Conservation (phyloP, 2,113 vertebrate species). For the Lipophrys pholis region DNA sequence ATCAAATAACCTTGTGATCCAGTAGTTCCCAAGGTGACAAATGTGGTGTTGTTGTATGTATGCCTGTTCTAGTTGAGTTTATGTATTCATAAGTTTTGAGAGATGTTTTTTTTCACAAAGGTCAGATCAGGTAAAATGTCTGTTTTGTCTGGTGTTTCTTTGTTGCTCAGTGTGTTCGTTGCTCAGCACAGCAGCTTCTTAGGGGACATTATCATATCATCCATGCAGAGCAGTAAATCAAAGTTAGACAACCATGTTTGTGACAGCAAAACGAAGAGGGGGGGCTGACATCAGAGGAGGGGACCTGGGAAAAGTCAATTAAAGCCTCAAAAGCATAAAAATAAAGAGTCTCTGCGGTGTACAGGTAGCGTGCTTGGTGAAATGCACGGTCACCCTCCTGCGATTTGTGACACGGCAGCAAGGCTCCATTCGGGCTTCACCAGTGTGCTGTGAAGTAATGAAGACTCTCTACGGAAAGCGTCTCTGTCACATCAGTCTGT, state of each 20-base stretch:
- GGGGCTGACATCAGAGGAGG: constrained; percentile 38
- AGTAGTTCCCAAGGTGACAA: too few species aligned
- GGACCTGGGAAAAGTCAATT: constrained; percentile 66
- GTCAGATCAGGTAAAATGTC: neutral
- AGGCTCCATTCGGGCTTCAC: constrained; percentile 33
- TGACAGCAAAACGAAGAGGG: constrained; percentile 31
- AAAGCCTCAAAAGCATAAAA: constrained; percentile 64
- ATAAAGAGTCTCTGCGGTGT: constrained; percentile 63
- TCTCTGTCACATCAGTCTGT: constrained; percentile 45
- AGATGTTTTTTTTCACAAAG: too few species aligned
- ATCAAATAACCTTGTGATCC: too few species aligned
- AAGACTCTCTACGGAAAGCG: constrained; percentile 42
- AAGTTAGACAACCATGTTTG: constrained; percentile 62
- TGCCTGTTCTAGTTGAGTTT: too few species aligned
- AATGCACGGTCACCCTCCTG: constrained; percentile 59
- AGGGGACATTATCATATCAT: constrained; percentile 48
- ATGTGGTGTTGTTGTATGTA: too few species aligned
- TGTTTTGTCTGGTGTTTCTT: constrained; percentile 20
- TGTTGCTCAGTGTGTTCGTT: constrained; percentile 17
- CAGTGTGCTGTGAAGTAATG: constrained; percentile 61
- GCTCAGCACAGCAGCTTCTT: constrained; percentile 39
- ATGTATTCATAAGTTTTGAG: too few species aligned
- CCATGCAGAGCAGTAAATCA: constrained; percentile 60
- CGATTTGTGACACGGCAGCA: constrained; percentile 47
- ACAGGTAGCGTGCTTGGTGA: constrained; percentile 45